Evolutionary conservation across 2,797 vertebrate genomes (phyloP), one percentile per base, ranked within the genome.

Genomic region (Loris lydekkerianus): DNA sequence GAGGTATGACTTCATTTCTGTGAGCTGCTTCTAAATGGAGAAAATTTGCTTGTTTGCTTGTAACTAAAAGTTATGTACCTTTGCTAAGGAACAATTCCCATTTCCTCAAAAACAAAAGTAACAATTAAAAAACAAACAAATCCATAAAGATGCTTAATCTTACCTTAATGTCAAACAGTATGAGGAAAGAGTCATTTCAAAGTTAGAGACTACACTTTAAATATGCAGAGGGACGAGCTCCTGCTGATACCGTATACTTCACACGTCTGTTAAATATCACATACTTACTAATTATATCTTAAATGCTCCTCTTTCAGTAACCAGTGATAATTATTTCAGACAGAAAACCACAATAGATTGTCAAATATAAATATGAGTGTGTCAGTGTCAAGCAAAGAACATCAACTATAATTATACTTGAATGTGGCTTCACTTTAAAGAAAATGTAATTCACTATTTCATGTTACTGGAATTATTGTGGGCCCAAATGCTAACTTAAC

Each of bases 401-500:
- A 84, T 80, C 88, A 86, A 76, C n/a, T 86, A 14, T 92, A 91
- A 97, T 37, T 89, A 31, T 86, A 95, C 76, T 86, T 96, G 92
- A 89, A 96, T 77, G 77, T 77, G 63, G 77, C 46, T 95, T 94
- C 81, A 91, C 95, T 96, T 93, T 93, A 85, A 93, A 82, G 37
- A 77, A 96, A 96, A 18, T 70, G 10, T 78, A 91, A 92, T 85
- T 96, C n/a, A 89, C 81, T 86, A 85, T 65, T 46, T 89, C 90
- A 75, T 46, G 93, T 89, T 89, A 87, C 84, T 69, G 49, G 23
- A 86, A 94, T 96, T 94, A 97, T 90, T 56, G 27, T 91, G 91
- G 82, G 49, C 40, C 69, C 53, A 95, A 92, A 95, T 86, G 70
- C 82, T 95, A 93, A 95, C 92, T 97, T 97, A 37, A 61, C 70